A percentile compares a stretch with the other conserved stretches of the same genome.
phyloP scores from a whole-genome alignment of 2,113 vertebrate species.

The Ophiodon elongatus region DNA sequence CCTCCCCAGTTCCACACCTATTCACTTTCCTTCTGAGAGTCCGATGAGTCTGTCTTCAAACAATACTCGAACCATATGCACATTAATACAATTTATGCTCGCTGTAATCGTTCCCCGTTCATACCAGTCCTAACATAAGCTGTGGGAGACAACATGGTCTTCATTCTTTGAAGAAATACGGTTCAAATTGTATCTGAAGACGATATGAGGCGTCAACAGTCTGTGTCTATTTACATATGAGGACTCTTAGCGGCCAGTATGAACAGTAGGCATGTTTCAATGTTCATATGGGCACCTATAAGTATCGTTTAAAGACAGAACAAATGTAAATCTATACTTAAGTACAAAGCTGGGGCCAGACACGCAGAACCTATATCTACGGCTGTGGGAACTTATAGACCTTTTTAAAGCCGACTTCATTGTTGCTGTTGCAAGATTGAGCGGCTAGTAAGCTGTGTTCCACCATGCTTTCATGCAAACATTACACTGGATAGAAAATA shows the following conservation, averaged over 20 bases:
- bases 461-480: too few species aligned
- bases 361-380: neutral
- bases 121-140: neutral
- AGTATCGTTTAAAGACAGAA: too few species aligned
- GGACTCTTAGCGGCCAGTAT: too few species aligned
- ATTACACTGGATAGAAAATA: too few species aligned
- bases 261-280: too few species aligned
- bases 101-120: neutral
- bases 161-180: neutral
- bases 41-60: neutral
- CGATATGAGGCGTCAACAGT: neutral
- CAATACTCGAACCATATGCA: neutral
- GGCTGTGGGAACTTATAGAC: neutral
- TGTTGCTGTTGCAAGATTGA: neutral
- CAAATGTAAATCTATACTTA: too few species aligned
- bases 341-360: too few species aligned
- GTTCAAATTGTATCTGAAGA: neutral
- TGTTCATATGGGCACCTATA: too few species aligned
- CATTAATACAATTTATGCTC: neutral
- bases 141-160: too few species aligned
- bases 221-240: too few species aligned
- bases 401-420: neutral
- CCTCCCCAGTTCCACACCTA: neutral
- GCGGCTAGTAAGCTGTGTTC: too few species aligned
- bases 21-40: neutral